Percentiles rank a stretch among this genome's conserved stretches.
Evolutionary conservation across 2,797 vertebrate species (phyloP).

Genomic region (Sternotherus odoratus): DNA sequence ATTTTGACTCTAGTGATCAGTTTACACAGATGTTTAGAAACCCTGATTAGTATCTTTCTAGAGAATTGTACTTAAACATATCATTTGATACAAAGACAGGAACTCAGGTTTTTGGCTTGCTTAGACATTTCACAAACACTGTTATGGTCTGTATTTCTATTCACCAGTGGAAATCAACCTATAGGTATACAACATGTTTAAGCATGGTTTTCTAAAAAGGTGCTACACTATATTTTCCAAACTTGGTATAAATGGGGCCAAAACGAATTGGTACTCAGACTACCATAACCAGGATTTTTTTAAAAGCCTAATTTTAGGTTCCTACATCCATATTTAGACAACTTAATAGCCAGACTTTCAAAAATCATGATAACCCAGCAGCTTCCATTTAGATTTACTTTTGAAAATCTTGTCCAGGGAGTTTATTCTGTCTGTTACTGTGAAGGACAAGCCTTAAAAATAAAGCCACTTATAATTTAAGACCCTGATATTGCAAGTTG

Average conservation of each 20-base stretch:
- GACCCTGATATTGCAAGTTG: not conserved
- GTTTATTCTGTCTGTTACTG: not conserved
- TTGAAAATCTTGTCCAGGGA: not conserved
- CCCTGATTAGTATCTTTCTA: not conserved
- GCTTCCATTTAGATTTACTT: not conserved
- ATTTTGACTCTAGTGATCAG: not conserved
- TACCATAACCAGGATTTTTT: not conserved
- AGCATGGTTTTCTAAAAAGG: not conserved
- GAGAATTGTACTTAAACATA: not conserved
- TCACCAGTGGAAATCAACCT: not conserved
- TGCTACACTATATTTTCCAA: not conserved
- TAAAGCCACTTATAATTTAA: not conserved
- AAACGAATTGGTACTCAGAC: not conserved
- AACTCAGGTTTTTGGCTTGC: not conserved
- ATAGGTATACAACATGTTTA: not conserved
- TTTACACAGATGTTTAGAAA: not conserved
- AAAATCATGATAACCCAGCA: not conserved
- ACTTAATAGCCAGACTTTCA: not conserved
- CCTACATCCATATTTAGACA: not conserved
- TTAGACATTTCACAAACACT: not conserved
- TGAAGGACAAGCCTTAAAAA: not conserved
- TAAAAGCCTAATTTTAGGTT: not conserved
- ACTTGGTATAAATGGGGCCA: not conserved
- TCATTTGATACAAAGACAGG: not conserved
- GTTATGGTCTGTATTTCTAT: not conserved